A percentile compares a stretch with the other conserved stretches of the same genome.
Evolutionary conservation across 2,888 invertebrate species (phyloP).

Genomic region (Lydus trimaculatus): DNA sequence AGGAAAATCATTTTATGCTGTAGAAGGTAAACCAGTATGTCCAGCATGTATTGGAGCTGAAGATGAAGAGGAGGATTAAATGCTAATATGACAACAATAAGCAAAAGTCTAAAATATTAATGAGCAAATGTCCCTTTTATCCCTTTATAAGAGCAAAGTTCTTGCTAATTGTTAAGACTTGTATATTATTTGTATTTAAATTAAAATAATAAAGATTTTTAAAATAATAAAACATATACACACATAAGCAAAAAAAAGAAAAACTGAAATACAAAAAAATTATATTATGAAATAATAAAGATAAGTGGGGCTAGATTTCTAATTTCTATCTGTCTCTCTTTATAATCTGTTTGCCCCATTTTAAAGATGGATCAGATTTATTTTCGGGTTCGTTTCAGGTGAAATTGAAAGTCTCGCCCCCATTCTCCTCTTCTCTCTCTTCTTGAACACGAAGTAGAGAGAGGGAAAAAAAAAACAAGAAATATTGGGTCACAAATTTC

Average conservation of each 20-base stretch:
- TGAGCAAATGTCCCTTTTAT: conserved; percentile 13
- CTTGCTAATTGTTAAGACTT: conserved; percentile 50
- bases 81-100: conserved; percentile 51
- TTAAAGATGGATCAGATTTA: conserved; percentile 24
- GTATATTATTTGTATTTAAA: conserved; percentile 63
- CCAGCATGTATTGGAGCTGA: conserved; percentile 92
- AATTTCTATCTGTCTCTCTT: not conserved
- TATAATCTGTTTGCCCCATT: conserved; percentile 12
- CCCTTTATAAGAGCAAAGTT: conserved; percentile 27
- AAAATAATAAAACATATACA: conserved; percentile 55
- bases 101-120: conserved; percentile 10
- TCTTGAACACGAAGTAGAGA: not conserved
- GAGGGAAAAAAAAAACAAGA: not conserved
- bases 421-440: too few species aligned
- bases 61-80: conserved; percentile 74
- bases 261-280: too few species aligned
- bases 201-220: conserved; percentile 59
- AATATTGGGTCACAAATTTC: conserved; percentile 26
- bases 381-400: conserved; percentile 23
- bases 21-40: conserved; percentile 97
- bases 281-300: conserved; percentile 15
- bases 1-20: conserved; percentile 96
- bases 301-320: not conserved
- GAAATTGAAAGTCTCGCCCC: conserved; percentile 21
- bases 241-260: conserved; percentile 57